Percentiles rank a stretch among this genome's conserved stretches.
These are phyloP conservation scores for Gerris lacustris DNA, from an alignment of 2,888 invertebrate genomes.

Conservation along the genomic window DNA sequence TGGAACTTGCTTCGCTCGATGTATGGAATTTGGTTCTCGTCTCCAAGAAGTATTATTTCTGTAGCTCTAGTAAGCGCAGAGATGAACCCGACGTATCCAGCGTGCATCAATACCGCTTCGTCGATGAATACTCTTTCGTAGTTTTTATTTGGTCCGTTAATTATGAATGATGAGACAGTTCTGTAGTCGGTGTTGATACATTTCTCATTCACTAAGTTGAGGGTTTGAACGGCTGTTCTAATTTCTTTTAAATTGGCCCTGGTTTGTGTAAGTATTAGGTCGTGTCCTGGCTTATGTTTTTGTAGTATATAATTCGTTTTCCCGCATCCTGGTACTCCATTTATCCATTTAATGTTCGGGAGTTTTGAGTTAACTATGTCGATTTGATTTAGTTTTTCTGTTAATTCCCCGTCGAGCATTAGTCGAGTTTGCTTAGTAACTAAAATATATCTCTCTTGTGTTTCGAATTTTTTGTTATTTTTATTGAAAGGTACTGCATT, in stretches of 20 bases:
- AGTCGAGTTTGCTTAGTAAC: too few species aligned
- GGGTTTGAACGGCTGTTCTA: background rate
- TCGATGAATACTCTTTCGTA: too few species aligned
- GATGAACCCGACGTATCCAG: conserved; percentile 7
- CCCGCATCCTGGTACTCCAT: too few species aligned
- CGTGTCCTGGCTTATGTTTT: background rate
- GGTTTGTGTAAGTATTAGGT: background rate
- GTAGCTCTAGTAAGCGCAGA: background rate
- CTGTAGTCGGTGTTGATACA: conserved; percentile 7
- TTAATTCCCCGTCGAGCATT: too few species aligned
- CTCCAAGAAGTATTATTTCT: conserved; percentile 1
- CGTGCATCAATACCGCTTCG: background rate
- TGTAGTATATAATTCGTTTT: background rate
- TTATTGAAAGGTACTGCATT: too few species aligned
- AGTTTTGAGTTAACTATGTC: too few species aligned
- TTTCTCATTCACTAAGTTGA: background rate
- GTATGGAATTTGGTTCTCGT: background rate
- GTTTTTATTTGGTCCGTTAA: too few species aligned
- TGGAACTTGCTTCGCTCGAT: background rate
- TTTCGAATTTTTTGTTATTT: too few species aligned
- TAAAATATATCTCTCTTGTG: too few species aligned
- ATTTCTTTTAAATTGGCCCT: conserved; percentile 2
- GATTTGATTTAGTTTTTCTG: too few species aligned
- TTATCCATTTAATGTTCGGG: too few species aligned
- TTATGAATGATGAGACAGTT: conserved; percentile 1